Base-by-base conservation (phyloP, 2,113 vertebrate species). In the Ifrita kowaldi region DNA sequence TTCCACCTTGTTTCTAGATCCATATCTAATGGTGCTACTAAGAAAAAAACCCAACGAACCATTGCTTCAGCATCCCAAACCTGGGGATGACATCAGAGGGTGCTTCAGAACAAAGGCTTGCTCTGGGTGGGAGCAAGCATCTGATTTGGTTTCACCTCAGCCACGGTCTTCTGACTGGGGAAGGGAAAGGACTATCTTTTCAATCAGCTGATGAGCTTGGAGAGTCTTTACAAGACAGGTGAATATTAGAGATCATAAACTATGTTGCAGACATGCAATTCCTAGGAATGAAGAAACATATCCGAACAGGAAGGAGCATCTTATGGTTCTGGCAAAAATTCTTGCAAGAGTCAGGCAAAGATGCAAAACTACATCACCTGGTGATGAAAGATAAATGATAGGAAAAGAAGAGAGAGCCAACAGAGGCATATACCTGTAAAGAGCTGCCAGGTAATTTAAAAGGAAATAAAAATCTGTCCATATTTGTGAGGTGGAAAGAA, bases 1-100 rank as follows among this genome's bases (percentile, higher is more conserved):
- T 89, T 91, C 24, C 41, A 95, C 49, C 33, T 89, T 20, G 68
- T 76, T 96, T 87, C 57, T 49, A 91, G 93, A 95, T 94, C 47
- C 4, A 1, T 87, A 95, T 96, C 94, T 75, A 74, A 74, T 13
- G 15, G 42, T 64, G 37, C 42, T 76, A 52, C 53, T 33, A 60
- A 75, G 33, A 4, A 50, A 26, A 56, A 35, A 68, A 19, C 1
- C 16, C 8, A 30, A 16, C 8, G 47, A 37, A 42, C 21, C 13
- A 16, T 35, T 91, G 47, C 42, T 86, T 92, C 64, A 95, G 68
- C 63, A 74, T 47, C 62, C 32, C 41, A 77, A 89, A 57, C 16
- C 39, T 80, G 24, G 10, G 32, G 33, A 81, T 50, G 73, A 90
- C 46, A 15, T 22, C 62, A 76, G 28, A 57, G 5, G 11, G n/a